Evolutionary conservation across 2,888 invertebrate genomes (phyloP), one percentile per base, ranked within the genome.

Genomic region (Ophion costatus): DNA sequence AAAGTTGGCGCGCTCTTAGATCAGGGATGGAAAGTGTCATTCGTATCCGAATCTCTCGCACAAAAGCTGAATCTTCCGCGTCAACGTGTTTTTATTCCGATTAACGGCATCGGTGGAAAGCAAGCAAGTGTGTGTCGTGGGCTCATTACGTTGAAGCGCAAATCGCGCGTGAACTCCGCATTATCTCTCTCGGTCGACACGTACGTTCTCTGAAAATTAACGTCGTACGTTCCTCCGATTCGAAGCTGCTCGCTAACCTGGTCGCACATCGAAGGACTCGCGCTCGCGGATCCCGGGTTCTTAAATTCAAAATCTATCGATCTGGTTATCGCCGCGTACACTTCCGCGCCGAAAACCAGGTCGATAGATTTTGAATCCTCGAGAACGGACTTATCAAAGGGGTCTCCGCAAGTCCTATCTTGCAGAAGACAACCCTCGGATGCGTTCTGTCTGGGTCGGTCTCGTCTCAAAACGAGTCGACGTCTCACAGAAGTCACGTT

Each of bases 271-370:
- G 45, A 75, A 56, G 83, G 75, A 3, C 79, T 85, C n/a, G 59
- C 38, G 22, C 85, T 85, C 22, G 85, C 83, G 22, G 83, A 84
- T 79, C 85, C 85, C 3, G 29, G 57, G 9, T 80, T 67, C 66
- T 24, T 70, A 67, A 74, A 20, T 6, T 29, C 82, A 11, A 75
- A 63, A 70, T 38, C 38, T 22, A 79, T 86, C 63, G 81, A 86
- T 42, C 4, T 86, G 9, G 22, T 76, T 20, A 56, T 76, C 66
- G 76, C 57, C 5, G 76, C n/a, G n/a, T n/a, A n/a, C n/a, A n/a
- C n/a, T n/a, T n/a, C n/a, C n/a, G n/a, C n/a, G n/a, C n/a, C n/a
- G n/a, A n/a, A n/a, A n/a, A n/a, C n/a, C n/a, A n/a, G n/a, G n/a
- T n/a, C n/a, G n/a, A n/a, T n/a, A n/a, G n/a, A n/a, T n/a, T n/a